A percentile compares a stretch with the other conserved stretches of the same genome.
phyloP scores from a whole-genome alignment of 2,888 invertebrate species.

The Pristionchus arcanus region DNA sequence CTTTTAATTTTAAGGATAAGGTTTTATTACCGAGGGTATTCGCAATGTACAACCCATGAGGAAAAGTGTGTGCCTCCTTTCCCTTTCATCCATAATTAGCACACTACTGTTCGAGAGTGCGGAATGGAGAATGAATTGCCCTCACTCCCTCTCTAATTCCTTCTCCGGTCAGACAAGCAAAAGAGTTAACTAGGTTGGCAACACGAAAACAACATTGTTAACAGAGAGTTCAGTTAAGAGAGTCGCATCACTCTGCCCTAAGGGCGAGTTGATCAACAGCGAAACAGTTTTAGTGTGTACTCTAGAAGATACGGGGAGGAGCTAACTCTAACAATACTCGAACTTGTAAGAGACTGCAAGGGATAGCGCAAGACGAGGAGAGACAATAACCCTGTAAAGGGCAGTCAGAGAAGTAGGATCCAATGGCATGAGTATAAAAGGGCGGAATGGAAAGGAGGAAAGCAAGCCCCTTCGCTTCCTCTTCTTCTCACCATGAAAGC shows the following conservation, averaged over 20 bases:
- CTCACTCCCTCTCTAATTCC: neutral
- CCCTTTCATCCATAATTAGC: slow-evolving; percentile 5
- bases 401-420: neutral
- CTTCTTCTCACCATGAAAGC: slow-evolving; percentile 14
- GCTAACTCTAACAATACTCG: neutral
- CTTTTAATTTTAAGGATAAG: no score
- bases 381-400: neutral
- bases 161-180: neutral
- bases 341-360: neutral
- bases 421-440: slow-evolving; percentile 44
- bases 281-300: neutral
- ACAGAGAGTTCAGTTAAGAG: neutral
- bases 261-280: neutral
- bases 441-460: neutral
- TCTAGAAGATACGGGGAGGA: neutral
- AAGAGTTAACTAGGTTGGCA: neutral
- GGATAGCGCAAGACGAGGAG: neutral
- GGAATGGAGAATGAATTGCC: neutral
- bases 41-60: neutral
- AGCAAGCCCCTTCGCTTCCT: slow-evolving; percentile 11
- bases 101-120: slow-evolving; percentile 13
- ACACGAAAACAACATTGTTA: neutral
- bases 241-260: neutral
- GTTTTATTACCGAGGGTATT: no score
- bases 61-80: neutral